Base-by-base conservation (phyloP, 2,113 vertebrate species). In the Pao palembangensis region DNA sequence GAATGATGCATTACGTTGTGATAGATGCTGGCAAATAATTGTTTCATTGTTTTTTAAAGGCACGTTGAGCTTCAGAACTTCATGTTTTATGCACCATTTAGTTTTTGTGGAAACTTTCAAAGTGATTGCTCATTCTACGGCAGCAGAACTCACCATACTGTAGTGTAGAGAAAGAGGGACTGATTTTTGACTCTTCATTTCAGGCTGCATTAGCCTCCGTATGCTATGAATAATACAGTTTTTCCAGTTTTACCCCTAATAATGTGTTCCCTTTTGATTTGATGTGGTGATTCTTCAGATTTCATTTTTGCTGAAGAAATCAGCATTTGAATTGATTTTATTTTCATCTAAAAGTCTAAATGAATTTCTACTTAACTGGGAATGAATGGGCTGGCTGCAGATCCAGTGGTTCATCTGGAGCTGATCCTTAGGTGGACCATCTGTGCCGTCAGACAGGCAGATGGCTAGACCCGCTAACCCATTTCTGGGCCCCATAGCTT, bases 341-440 rank as follows among this genome's bases (percentile, higher is more conserved):
- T 21, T 60, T 42, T 51, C 6, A n/a, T 17, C 38, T n/a, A 20
- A 25, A 16, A 59, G 49, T 0, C 17, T 16, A 12, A 25, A 64
- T 21, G 51, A 55, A 50, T 52, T 46, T 59, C 53, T 23, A 8
- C 51, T 71, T 38, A 71, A 25, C 7, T 44, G 31, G 34, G 50
- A 55, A 58, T 61, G 41, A 58, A 60, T 67, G 20, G 42, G 25
- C n/a, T 17, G 56, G 64, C 49, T 50, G 60, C 51, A 53, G 53
- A 67, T 68, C 65, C 59, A 70, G 68, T 11, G 61, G 73, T 68
- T 51, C 15, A 42, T 48, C 28, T 61, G 47, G 1, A 13, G 21
- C n/a, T 59, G 71, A 77, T 49, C 71, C 65, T 67, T 62, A 65
- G 69, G 69, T 80, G 48, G 65, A 78, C 62, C 78, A 73, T 78